Conservation (phyloP, 64 coral and sea anemone genomes). For the Porites australiensis region DNA sequence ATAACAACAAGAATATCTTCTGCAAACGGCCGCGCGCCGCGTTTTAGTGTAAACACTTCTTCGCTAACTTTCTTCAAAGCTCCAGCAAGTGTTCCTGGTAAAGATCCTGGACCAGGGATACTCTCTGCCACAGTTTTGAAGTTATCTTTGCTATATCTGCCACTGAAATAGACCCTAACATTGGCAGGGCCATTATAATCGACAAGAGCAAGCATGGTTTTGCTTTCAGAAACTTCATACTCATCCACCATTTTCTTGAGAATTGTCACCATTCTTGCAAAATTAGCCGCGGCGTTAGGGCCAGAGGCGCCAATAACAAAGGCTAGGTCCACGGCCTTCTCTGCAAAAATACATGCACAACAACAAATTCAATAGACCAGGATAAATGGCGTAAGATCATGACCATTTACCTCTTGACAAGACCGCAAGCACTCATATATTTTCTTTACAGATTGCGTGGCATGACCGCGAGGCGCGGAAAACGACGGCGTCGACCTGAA, state of each 20-base stretch:
- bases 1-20: constrained; percentile 80
- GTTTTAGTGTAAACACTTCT: constrained; percentile 61
- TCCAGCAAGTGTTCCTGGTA: background rate
- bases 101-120: background rate
- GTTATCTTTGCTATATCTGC: constrained; percentile 43
- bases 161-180: constrained; percentile 47
- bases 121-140: constrained; percentile 46
- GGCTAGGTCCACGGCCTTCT: constrained; percentile 79
- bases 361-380: background rate
- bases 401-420: too few species aligned
- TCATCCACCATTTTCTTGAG: constrained; percentile 67
- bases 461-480: too few species aligned
- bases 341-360: background rate
- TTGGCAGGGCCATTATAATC: constrained; percentile 87
- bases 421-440: too few species aligned
- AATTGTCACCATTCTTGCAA: constrained; percentile 77
- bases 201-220: constrained; percentile 71
- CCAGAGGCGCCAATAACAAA: constrained; percentile 79
- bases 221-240: constrained; percentile 56
- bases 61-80: constrained; percentile 56
- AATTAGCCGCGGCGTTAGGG: constrained; percentile 41
- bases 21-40: constrained; percentile 76
- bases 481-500: too few species aligned
- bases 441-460: too few species aligned
- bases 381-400: too few species aligned